Percentiles rank a stretch among this genome's conserved stretches.
These are phyloP conservation scores for Drosophila sp. DNA, from an alignment of 1,140 invertebrate genomes.

Conservation along the genomic window DNA sequence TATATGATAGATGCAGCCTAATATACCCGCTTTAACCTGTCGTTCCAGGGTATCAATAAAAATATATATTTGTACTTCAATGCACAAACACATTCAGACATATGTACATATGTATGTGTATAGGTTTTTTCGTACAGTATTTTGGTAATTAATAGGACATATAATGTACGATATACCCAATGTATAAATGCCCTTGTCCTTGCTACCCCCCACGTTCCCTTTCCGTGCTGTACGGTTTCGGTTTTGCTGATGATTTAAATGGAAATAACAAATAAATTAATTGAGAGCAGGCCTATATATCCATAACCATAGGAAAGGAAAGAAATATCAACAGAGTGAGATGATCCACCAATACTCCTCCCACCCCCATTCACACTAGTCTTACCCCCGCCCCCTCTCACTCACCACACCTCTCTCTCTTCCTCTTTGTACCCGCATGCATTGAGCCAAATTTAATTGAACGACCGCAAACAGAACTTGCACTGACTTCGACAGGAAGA, in stretches of 20 bases:
- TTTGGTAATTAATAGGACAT: constrained; percentile 80
- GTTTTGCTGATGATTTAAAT: constrained; percentile 65
- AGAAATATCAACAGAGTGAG: constrained; percentile 65
- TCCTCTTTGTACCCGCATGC: constrained; percentile 53
- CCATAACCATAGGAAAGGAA: constrained; percentile 34
- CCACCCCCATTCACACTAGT: background rate
- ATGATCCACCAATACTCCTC: background rate
- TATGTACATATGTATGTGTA: background rate
- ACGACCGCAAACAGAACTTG: constrained; percentile 58
- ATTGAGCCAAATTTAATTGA: constrained; percentile 76
- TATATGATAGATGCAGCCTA: no score
- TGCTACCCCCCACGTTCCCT: background rate
- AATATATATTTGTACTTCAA: background rate
- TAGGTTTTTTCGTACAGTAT: constrained; percentile 42
- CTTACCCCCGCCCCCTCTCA: background rate
- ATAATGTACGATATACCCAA: constrained; percentile 67
- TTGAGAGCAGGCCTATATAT: constrained; percentile 41
- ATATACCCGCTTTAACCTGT: no score
- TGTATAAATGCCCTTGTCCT: no score
- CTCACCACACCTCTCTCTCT: background rate
- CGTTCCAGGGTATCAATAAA: background rate
- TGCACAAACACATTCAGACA: no score
- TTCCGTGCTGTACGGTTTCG: constrained; percentile 23
- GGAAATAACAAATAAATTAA: constrained; percentile 79
- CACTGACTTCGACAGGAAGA: constrained; percentile 38